A percentile compares a stretch with the other conserved stretches of the same genome.
These are phyloP conservation scores for Cyanoramphus novaezelandiae DNA, from an alignment of 2,113 vertebrate genomes.

Conservation along the genomic window DNA sequence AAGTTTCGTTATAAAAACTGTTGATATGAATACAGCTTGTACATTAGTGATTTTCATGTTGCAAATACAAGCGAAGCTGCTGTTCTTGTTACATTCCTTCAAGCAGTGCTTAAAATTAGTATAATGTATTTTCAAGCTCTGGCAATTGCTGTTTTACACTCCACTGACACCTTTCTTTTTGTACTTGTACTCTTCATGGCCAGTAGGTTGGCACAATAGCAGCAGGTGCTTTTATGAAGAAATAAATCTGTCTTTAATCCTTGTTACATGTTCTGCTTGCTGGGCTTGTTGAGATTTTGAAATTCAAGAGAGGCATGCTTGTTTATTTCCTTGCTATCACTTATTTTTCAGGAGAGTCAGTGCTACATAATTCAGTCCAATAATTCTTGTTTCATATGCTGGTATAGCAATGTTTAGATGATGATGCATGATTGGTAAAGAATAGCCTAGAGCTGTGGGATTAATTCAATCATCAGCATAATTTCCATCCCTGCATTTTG, in stretches of 20 bases:
- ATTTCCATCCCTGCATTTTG: not conserved
- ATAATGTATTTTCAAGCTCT: not conserved
- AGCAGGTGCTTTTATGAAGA: conserved; percentile 19
- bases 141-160: conserved; percentile 8
- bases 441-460: not conserved
- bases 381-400: not conserved
- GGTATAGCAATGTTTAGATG: not conserved
- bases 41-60: not conserved
- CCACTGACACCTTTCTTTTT: not conserved
- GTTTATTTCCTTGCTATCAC: not conserved
- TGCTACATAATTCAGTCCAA: not conserved
- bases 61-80: not conserved
- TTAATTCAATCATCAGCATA: not conserved
- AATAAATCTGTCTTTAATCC: conserved; percentile 32
- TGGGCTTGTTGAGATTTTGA: not conserved
- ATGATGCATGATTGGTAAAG: not conserved
- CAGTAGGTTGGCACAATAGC: not conserved
- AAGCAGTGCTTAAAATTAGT: not conserved
- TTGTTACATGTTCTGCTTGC: conserved; percentile 7
- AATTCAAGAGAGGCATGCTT: not conserved
- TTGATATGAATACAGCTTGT: not conserved
- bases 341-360: not conserved
- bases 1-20: not conserved
- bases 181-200: not conserved
- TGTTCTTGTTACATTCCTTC: not conserved